Conservation (phyloP, 30 jellyfish, hydroid and myxozoan genomes). For the Hydractinia symbiolongicarpus region DNA sequence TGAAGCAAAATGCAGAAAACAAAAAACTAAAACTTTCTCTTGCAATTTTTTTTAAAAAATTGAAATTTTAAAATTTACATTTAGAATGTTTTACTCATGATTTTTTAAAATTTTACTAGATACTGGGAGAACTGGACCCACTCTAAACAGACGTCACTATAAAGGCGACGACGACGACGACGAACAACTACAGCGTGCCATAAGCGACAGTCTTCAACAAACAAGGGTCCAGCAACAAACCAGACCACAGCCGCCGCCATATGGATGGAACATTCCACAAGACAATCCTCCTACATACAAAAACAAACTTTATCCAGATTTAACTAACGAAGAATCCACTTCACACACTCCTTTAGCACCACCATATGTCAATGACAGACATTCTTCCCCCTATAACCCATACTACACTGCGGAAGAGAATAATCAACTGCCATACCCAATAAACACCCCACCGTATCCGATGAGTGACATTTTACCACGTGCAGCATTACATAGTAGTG, state of each 20-base stretch:
- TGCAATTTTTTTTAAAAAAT: too few species aligned
- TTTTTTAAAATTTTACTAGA: too few species aligned
- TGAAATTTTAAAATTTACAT: too few species aligned
- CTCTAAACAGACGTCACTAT: too few species aligned
- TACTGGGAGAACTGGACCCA: too few species aligned
- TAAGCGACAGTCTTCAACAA: conserved; percentile 46
- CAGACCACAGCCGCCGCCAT: conserved; percentile 17
- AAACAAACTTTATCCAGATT: conserved; percentile 1
- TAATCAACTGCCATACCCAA: not conserved
- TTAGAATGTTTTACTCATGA: too few species aligned
- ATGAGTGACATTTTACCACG: not conserved
- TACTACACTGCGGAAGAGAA: not conserved
- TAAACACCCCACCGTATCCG: not conserved
- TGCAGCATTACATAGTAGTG: too few species aligned
- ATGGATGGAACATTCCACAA: conserved; percentile 29
- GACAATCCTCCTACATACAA: not conserved
- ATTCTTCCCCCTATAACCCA: not conserved
- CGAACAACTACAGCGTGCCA: conserved; percentile 50
- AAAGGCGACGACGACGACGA: conserved; percentile 29
- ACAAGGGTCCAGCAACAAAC: conserved; percentile 15
- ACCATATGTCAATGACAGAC: not conserved
- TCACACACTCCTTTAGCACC: not conserved
- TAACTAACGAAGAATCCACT: not conserved
- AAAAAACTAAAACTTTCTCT: too few species aligned
- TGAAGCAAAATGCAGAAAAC: too few species aligned